Base-by-base conservation (phyloP, 2,113 vertebrate species). In the Geococcyx californianus region DNA sequence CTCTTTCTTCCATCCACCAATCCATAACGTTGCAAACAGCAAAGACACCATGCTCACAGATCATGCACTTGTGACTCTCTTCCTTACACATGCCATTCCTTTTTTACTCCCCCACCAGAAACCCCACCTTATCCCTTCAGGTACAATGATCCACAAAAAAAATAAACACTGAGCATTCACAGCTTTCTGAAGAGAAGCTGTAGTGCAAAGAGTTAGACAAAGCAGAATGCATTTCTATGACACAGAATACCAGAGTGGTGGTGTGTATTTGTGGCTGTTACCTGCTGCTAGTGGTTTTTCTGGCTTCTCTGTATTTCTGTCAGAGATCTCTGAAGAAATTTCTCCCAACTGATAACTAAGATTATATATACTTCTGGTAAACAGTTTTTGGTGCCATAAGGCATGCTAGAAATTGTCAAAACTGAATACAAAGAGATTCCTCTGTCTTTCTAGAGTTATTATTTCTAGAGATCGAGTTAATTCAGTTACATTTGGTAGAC, bases 401-500 rank as follows among this genome's bases (percentile, higher is more conserved):
- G 14, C 8, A 16, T 34, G n/a, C 10, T 76, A 84, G 33, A 87
- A 84, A 51, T 72, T 49, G n/a, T 64, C 3, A 0, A 64, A 95
- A 93, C 52, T 54, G 13, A 16, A 21, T 5, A 69, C 55, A 25
- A 90, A 45, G 21, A 67, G 42, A 64, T 64, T 33, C 13, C 7
- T 28, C 33, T 59, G 23, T 55, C 63, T 77, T 83, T 83, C 29
- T 51, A 47, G 24, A 31, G 28, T 64, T 76, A 70, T 80, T 93
- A 74, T 86, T 73, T 66, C 68, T 59, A 74, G 18, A 90, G 29
- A 73, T 70, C 45, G 63, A 76, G 54, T 52, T 51, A 83, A 83
- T 70, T 63, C 68, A 38, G 72, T 63, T 75, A 77, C 72, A 4
- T 74, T 72, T 56, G 26, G 47, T 68, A 40, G 72, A 34, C 79